Conservation (phyloP, 2,113 vertebrate species). For the Datnioides undecimradiatus region DNA sequence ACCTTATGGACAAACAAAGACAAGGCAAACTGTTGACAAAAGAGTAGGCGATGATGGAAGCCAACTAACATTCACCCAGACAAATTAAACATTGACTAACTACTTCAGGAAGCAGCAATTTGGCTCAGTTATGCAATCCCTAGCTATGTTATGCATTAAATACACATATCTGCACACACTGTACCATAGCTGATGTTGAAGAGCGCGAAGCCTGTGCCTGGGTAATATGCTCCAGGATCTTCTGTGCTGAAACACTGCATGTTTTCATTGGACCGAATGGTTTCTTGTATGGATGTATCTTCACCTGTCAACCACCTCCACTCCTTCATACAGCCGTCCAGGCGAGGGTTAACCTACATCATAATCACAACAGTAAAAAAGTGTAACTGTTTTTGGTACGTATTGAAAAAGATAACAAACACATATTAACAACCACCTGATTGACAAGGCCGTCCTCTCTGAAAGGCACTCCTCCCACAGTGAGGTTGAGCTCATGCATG, state of each 20-base stretch:
- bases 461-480: slow-evolving; percentile 95
- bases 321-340: slow-evolving; percentile 94
- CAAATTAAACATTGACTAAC: slow-evolving; percentile 5
- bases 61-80: slow-evolving; percentile 16
- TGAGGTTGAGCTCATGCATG: slow-evolving; percentile 94
- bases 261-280: slow-evolving; percentile 87
- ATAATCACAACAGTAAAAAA: not conserved
- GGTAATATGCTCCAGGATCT: slow-evolving; percentile 90
- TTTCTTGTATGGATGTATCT: slow-evolving; percentile 91
- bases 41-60: not conserved
- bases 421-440: slow-evolving; percentile 78
- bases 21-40: not conserved
- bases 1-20: slow-evolving; percentile 18
- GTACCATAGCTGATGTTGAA: slow-evolving; percentile 90
- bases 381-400: not conserved
- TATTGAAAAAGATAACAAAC: slow-evolving; percentile 6
- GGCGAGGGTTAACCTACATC: slow-evolving; percentile 91
- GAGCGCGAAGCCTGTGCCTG: slow-evolving; percentile 89
- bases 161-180: slow-evolving; percentile 44
- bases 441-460: slow-evolving; percentile 88
- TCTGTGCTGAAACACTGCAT: slow-evolving; percentile 93
- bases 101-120: slow-evolving; percentile 26
- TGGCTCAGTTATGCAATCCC: not conserved
- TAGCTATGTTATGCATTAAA: not conserved
- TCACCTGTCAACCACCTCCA: slow-evolving; percentile 96